These are phyloP conservation scores for Deilephila porcellus DNA, from an alignment of 2,888 invertebrate species.

Conservation along the genomic window DNA sequence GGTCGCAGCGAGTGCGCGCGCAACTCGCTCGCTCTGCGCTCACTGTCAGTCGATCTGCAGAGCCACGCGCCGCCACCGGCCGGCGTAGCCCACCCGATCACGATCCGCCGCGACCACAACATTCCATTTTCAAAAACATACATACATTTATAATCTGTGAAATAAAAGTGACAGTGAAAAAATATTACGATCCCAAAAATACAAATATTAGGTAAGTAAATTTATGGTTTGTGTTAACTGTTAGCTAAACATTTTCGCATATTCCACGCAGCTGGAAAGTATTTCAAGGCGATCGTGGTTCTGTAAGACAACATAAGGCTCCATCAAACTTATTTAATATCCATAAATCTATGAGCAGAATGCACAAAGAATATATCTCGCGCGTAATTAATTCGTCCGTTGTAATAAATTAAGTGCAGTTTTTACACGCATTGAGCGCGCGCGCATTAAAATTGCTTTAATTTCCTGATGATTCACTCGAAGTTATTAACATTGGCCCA, in stretches of 20 bases:
- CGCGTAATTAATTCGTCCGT: constrained; percentile 25
- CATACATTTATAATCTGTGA: constrained; percentile 26
- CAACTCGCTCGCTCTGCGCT: constrained; percentile 44
- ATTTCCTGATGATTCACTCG: constrained; percentile 9
- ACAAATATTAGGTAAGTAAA: constrained; percentile 65
- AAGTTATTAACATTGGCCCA: constrained; percentile 14
- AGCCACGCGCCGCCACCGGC: constrained; percentile 68
- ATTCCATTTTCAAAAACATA: constrained; percentile 38
- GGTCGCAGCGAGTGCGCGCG: constrained; percentile 56
- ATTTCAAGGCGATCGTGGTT: constrained; percentile 81
- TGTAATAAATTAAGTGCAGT: constrained; percentile 14
- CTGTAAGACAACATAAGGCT: constrained; percentile 23
- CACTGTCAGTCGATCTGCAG: constrained; percentile 72
- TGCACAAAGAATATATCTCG: constrained; percentile 16
- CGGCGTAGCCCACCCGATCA: constrained; percentile 44
- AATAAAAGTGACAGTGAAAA: constrained; percentile 29
- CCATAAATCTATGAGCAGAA: not conserved
- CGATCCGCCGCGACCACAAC: constrained; percentile 43
- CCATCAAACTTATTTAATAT: constrained; percentile 7
- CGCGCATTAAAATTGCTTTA: constrained; percentile 9
- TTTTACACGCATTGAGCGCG: constrained; percentile 10
- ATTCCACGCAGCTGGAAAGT: constrained; percentile 81
- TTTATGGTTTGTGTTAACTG: constrained; percentile 65
- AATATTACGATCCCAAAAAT: constrained; percentile 37
- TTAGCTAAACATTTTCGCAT: constrained; percentile 78